Evolutionary conservation across 2,888 invertebrate species (phyloP).

Genomic region (Pammene fasciana): DNA sequence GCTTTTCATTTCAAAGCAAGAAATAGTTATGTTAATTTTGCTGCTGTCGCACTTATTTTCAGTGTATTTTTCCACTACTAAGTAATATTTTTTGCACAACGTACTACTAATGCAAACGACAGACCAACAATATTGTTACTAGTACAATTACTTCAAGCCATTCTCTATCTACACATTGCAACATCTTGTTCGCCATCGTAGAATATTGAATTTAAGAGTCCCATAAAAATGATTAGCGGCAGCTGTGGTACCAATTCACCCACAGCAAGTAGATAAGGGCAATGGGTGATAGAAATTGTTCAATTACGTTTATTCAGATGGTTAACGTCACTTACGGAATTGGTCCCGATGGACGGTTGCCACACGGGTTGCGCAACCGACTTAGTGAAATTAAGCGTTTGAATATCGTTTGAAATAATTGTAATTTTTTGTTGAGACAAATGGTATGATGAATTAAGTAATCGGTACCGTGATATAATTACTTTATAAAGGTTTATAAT

Average conservation of each 20-base stretch:
- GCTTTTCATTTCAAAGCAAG: too few species aligned
- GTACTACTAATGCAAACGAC: neutral
- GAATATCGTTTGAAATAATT: constrained; percentile 27
- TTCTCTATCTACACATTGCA: constrained; percentile 21
- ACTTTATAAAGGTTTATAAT: too few species aligned
- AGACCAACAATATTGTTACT: neutral
- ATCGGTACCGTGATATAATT: too few species aligned
- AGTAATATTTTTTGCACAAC: neutral
- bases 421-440: neutral
- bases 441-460: too few species aligned
- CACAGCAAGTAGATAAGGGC: constrained; percentile 70
- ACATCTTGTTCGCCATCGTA: constrained; percentile 44
- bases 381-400: constrained; percentile 35
- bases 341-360: constrained; percentile 64
- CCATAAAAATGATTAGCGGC: constrained; percentile 67
- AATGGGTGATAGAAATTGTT: constrained; percentile 79
- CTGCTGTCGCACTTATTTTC: too few species aligned
- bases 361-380: constrained; percentile 53
- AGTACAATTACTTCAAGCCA: constrained; percentile 10
- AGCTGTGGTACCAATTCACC: constrained; percentile 59
- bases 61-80: too few species aligned
- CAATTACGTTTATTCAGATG: constrained; percentile 80
- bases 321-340: constrained; percentile 80
- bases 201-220: constrained; percentile 57
- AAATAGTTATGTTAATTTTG: too few species aligned